phyloP scores from a whole-genome alignment of 30 jellyfish, hydroid and myxozoan species.

The Hydractinia echinata region DNA sequence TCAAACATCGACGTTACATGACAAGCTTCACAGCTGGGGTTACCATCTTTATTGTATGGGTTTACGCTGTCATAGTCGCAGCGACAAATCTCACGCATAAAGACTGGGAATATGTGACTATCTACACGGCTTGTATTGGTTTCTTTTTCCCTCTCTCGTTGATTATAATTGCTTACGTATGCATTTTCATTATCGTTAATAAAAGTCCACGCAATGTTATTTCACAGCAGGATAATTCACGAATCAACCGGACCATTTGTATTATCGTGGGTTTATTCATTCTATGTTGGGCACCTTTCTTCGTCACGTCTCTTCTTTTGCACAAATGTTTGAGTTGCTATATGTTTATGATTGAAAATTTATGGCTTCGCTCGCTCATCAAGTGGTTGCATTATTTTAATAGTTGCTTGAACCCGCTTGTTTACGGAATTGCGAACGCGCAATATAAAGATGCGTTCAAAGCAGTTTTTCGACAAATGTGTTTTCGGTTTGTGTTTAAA shows the following conservation, averaged over 20 bases:
- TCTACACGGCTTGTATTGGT: slow-evolving; percentile 52
- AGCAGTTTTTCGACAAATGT: slow-evolving; percentile 47
- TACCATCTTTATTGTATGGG: slow-evolving; percentile 57
- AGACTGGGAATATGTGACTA: slow-evolving; percentile 55
- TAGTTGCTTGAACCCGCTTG: slow-evolving; percentile 88
- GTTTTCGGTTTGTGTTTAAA: slow-evolving; percentile 36
- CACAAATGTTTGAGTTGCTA: slow-evolving; percentile 46
- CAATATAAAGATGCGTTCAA: slow-evolving; percentile 89
- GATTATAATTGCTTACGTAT: slow-evolving; percentile 54
- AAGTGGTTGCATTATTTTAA: slow-evolving; percentile 81
- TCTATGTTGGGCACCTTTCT: slow-evolving; percentile 87
- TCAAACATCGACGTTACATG: slow-evolving; percentile 80
- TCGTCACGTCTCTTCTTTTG: slow-evolving; percentile 48
- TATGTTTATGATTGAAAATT: slow-evolving; percentile 32
- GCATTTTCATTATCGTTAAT: slow-evolving; percentile 50
- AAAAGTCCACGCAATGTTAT: slow-evolving; percentile 54
- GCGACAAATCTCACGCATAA: slow-evolving; percentile 49
- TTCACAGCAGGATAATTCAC: slow-evolving; percentile 61
- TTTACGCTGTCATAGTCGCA: slow-evolving; percentile 52
- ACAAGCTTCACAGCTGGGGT: slow-evolving; percentile 46
- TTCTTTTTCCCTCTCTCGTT: slow-evolving; percentile 66
- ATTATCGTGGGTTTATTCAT: slow-evolving; percentile 61
- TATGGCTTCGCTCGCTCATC: slow-evolving; percentile 75
- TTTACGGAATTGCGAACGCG: slow-evolving; percentile 86
- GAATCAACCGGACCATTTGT: slow-evolving; percentile 64